phyloP scores from a whole-genome alignment of 2,797 vertebrate genomes.

The Prionace glauca region DNA sequence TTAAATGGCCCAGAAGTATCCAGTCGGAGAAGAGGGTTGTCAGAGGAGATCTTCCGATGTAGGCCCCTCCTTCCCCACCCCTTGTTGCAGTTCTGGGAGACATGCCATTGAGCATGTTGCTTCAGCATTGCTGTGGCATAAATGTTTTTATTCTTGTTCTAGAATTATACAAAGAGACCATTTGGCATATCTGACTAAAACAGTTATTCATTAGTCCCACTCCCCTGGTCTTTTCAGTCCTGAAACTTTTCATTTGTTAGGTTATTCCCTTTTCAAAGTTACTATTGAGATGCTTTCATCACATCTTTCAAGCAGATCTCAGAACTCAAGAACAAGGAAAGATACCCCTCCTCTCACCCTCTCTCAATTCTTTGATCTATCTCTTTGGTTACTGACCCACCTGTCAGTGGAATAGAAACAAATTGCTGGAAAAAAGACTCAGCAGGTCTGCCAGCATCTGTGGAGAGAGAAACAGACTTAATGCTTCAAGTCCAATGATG shows the following conservation, averaged over 20 bases:
- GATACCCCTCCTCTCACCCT: background rate
- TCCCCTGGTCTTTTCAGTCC: background rate
- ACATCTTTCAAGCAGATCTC: background rate
- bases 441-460: too few species aligned
- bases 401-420: too few species aligned
- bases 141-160: background rate
- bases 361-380: background rate
- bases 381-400: background rate
- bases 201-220: background rate
- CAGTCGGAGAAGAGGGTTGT: too few species aligned
- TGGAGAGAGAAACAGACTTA: too few species aligned
- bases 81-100: background rate
- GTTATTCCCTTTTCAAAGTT: background rate
- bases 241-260: background rate
- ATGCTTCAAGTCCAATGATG: too few species aligned
- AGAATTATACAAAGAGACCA: background rate
- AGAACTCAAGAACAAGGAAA: background rate
- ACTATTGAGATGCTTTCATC: too few species aligned
- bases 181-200: background rate
- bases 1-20: too few species aligned
- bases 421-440: too few species aligned
- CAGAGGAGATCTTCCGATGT: too few species aligned
- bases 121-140: background rate
- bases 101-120: background rate
- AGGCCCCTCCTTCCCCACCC: too few species aligned